Evolutionary conservation across 1,140 invertebrate genomes (phyloP).

Genomic region (Diorhabda sublineata): DNA sequence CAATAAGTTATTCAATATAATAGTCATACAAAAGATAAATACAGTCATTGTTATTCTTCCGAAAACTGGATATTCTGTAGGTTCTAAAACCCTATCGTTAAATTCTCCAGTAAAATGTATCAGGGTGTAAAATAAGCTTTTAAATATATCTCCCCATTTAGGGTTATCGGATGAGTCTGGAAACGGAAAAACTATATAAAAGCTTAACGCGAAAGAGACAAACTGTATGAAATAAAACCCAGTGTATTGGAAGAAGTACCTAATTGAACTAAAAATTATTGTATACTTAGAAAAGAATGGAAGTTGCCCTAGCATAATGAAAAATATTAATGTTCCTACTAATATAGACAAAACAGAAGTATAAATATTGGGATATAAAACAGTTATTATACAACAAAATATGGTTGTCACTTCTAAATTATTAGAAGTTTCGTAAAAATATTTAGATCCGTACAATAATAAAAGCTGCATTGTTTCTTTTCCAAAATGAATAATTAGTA

Average conservation of each 20-base stretch:
- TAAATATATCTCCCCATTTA: slow-evolving; percentile 10
- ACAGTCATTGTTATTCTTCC: slow-evolving; percentile 27
- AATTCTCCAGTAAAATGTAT: slow-evolving; percentile 33
- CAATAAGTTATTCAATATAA: slow-evolving; percentile 33
- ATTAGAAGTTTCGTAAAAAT: slow-evolving; percentile 25
- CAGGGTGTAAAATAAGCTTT: slow-evolving; percentile 29
- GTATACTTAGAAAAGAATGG: slow-evolving; percentile 32
- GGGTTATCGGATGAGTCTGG: not conserved
- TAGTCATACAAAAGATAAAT: slow-evolving; percentile 33
- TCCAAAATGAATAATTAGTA: slow-evolving; percentile 9
- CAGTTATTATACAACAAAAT: slow-evolving; percentile 13
- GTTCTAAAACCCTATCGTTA: slow-evolving; percentile 19
- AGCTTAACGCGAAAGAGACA: slow-evolving; percentile 31
- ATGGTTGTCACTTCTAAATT: slow-evolving; percentile 24
- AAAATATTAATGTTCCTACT: slow-evolving; percentile 23
- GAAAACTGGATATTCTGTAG: slow-evolving; percentile 24
- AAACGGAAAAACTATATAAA: slow-evolving; percentile 30
- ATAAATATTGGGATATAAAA: slow-evolving; percentile 18
- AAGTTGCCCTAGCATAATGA: slow-evolving; percentile 27
- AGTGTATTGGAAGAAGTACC: slow-evolving; percentile 31
- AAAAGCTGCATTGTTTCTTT: slow-evolving; percentile 29
- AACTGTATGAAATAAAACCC: slow-evolving; percentile 35
- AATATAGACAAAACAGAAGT: slow-evolving; percentile 24
- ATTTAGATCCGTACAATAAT: slow-evolving; percentile 14
- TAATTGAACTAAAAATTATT: slow-evolving; percentile 30